Conservation (phyloP, 2,888 invertebrate species). For the Ophonus ardosiacus region DNA sequence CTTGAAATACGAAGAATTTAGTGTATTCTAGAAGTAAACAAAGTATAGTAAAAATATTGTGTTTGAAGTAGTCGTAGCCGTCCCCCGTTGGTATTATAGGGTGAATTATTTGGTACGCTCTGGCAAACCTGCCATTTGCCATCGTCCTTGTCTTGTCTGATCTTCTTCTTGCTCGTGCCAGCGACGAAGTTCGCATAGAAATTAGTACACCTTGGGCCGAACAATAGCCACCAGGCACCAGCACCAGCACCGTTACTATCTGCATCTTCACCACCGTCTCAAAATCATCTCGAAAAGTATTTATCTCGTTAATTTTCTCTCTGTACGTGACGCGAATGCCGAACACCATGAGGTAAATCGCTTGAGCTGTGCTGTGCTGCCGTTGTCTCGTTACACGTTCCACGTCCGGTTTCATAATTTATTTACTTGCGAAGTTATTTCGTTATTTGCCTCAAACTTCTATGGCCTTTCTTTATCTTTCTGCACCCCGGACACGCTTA, state of each 20-base stretch:
- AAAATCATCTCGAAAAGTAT: constrained; percentile 61
- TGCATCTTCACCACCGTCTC: constrained; percentile 55
- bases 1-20: too few species aligned
- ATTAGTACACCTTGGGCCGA: constrained; percentile 51
- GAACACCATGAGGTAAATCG: constrained; percentile 21
- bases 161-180: constrained; percentile 36
- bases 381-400: constrained; percentile 40
- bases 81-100: neutral
- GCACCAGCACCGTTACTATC: constrained; percentile 48
- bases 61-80: neutral
- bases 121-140: neutral
- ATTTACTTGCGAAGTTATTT: constrained; percentile 52
- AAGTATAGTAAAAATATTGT: neutral
- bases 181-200: constrained; percentile 59
- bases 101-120: neutral
- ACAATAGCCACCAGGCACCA: constrained; percentile 38
- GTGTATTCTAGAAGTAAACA: too few species aligned
- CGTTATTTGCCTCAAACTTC: constrained; percentile 44
- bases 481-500: neutral
- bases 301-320: constrained; percentile 62
- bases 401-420: constrained; percentile 43
- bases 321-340: constrained; percentile 56
- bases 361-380: constrained; percentile 20
- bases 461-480: constrained; percentile 37
- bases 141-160: constrained; percentile 8